A percentile compares a stretch with the other conserved stretches of the same genome.
These are phyloP conservation scores for Epinephelus moara DNA, from an alignment of 2,113 vertebrate genomes.

Conservation along the genomic window DNA sequence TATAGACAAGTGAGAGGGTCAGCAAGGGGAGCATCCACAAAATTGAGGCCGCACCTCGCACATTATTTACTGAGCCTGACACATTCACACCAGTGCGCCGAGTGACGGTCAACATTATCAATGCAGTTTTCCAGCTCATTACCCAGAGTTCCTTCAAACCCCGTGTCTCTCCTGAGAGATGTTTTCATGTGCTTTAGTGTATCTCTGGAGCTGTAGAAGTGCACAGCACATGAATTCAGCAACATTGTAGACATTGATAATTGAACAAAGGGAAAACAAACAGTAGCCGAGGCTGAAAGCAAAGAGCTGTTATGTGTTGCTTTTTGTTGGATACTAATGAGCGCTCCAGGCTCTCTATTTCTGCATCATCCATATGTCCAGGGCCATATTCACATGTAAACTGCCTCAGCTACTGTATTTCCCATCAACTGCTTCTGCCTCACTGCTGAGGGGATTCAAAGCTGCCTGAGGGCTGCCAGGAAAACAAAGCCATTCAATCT, in stretches of 20 bases:
- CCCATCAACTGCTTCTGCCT: constrained; percentile 26
- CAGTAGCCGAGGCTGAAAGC: constrained; percentile 26
- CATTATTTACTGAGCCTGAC: constrained; percentile 54
- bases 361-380: constrained; percentile 57
- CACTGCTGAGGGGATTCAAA: constrained; percentile 42
- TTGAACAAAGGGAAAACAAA: constrained; percentile 59
- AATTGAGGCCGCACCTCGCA: constrained; percentile 33
- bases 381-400: constrained; percentile 40
- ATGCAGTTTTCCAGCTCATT: constrained; percentile 67
- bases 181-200: constrained; percentile 20
- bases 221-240: constrained; percentile 45
- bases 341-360: constrained; percentile 48
- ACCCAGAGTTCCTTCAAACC: constrained; percentile 43
- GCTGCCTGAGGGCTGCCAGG: constrained; percentile 33
- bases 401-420: constrained; percentile 36
- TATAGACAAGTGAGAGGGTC: constrained; percentile 17
- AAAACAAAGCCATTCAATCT: constrained; percentile 24
- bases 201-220: constrained; percentile 15
- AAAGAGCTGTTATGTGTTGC: constrained; percentile 30
- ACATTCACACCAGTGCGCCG: constrained; percentile 16
- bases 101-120: constrained; percentile 52
- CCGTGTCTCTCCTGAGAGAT: constrained; percentile 19
- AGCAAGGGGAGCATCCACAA: constrained; percentile 31
- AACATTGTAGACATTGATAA: constrained; percentile 59
- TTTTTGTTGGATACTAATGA: constrained; percentile 52